Evolutionary conservation across 2,113 vertebrate genomes (phyloP).

Genomic region (Ctenodactylus gundi): DNA sequence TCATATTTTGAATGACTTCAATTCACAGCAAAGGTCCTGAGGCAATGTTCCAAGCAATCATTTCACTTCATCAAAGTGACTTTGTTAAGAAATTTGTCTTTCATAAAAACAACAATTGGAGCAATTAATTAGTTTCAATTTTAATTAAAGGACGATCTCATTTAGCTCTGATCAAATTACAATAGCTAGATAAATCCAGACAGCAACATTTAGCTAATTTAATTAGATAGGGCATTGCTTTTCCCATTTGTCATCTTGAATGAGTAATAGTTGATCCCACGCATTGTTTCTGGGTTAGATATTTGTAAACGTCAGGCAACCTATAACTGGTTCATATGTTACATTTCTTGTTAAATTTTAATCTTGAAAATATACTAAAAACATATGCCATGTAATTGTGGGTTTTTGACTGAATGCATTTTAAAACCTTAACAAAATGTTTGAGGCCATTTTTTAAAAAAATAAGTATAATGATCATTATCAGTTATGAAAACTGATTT

Average conservation of each 20-base stretch:
- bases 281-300: not conserved
- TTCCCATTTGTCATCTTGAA: constrained; percentile 65
- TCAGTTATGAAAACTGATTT: not conserved
- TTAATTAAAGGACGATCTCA: constrained; percentile 78
- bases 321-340: not conserved
- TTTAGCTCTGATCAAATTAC: constrained; percentile 80
- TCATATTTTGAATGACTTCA: constrained; percentile 16
- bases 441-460: not conserved
- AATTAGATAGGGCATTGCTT: constrained; percentile 77
- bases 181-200: constrained; percentile 77
- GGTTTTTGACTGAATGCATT: not conserved
- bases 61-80: constrained; percentile 66
- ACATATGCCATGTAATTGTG: not conserved
- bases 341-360: not conserved
- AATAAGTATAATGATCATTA: not conserved
- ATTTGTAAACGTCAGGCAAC: not conserved
- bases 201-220: constrained; percentile 77
- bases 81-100: constrained; percentile 72
- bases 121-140: constrained; percentile 79
- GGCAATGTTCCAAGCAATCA: constrained; percentile 57
- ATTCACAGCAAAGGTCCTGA: constrained; percentile 56
- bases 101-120: constrained; percentile 77
- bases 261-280: constrained; percentile 35
- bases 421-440: not conserved
- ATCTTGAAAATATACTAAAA: not conserved